Percentiles rank a stretch among this genome's conserved stretches.
These are phyloP conservation scores for Lagorchestes hirsutus DNA, from an alignment of 2,797 vertebrate genomes.

Conservation along the genomic window DNA sequence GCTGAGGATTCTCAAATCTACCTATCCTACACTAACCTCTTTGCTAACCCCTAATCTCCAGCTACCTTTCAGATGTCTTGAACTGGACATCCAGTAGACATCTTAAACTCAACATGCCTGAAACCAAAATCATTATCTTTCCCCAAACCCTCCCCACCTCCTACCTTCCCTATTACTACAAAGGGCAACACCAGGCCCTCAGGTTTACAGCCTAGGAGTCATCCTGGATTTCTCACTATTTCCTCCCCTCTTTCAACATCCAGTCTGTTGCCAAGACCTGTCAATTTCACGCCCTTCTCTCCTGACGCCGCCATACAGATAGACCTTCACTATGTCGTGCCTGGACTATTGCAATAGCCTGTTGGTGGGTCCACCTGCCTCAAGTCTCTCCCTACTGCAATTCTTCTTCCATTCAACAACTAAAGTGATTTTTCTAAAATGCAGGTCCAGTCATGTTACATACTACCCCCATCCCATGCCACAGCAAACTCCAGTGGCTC, in stretches of 20 bases:
- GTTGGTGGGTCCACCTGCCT: not conserved
- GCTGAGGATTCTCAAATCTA: not conserved
- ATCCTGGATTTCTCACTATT: not conserved
- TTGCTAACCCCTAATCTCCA: not conserved
- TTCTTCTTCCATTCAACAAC: not conserved
- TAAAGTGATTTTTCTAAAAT: not conserved
- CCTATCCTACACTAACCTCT: not conserved
- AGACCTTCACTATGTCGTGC: not conserved
- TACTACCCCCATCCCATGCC: too few relatives aligned
- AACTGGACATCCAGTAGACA: not conserved
- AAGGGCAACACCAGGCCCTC: not conserved
- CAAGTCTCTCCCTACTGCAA: not conserved
- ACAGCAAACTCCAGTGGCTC: not conserved
- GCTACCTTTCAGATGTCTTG: not conserved
- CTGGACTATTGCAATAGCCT: not conserved
- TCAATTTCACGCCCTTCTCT: not conserved
- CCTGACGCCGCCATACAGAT: not conserved
- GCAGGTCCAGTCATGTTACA: not conserved
- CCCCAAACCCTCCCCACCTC: not conserved
- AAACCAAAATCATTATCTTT: not conserved
- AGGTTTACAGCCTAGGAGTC: not conserved
- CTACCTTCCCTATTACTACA: not conserved
- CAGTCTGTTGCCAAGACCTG: not conserved
- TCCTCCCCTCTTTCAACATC: not conserved
- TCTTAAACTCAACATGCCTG: not conserved